phyloP scores from a whole-genome alignment of 2,888 invertebrate species.

The Leptopilina syphax region DNA sequence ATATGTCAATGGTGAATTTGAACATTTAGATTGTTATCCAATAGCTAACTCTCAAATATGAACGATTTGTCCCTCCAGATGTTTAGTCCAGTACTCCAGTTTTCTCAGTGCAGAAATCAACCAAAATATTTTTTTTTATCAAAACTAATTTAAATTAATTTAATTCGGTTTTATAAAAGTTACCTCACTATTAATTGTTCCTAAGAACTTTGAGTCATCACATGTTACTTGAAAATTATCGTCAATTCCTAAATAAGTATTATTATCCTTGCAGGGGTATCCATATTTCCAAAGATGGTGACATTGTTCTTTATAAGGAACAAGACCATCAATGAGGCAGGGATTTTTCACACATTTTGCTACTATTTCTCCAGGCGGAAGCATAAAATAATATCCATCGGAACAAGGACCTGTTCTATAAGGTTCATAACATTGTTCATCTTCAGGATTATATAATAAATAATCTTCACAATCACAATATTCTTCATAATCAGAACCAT shows the following conservation, averaged over 20 bases:
- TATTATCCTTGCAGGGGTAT: not conserved
- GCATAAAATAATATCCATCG: slow-evolving; percentile 78
- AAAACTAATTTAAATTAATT: too few relatives aligned
- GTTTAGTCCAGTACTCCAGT: too few relatives aligned
- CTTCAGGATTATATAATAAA: slow-evolving; percentile 80
- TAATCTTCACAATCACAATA: slow-evolving; percentile 77
- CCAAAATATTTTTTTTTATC: too few relatives aligned
- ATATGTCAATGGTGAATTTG: too few relatives aligned
- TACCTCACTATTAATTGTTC: not conserved
- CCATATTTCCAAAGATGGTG: slow-evolving; percentile 65
- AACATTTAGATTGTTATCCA: too few relatives aligned
- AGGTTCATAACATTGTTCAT: slow-evolving; percentile 81
- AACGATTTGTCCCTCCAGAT: too few relatives aligned
- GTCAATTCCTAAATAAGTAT: not conserved
- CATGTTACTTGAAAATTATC: not conserved
- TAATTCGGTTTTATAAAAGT: not conserved
- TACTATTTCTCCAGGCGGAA: slow-evolving; percentile 78
- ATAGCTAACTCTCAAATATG: too few relatives aligned
- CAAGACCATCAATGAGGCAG: slow-evolving; percentile 79
- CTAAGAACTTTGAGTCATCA: not conserved
- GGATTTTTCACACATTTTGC: slow-evolving; percentile 82
- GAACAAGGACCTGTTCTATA: slow-evolving; percentile 83
- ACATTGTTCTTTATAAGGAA: slow-evolving; percentile 78
- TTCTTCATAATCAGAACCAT: too few relatives aligned
- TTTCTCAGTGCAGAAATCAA: too few relatives aligned